Evolutionary conservation across 2,113 vertebrate species (phyloP), one percentile per base, ranked within the genome.

Genomic region (Gambusia holbrooki): DNA sequence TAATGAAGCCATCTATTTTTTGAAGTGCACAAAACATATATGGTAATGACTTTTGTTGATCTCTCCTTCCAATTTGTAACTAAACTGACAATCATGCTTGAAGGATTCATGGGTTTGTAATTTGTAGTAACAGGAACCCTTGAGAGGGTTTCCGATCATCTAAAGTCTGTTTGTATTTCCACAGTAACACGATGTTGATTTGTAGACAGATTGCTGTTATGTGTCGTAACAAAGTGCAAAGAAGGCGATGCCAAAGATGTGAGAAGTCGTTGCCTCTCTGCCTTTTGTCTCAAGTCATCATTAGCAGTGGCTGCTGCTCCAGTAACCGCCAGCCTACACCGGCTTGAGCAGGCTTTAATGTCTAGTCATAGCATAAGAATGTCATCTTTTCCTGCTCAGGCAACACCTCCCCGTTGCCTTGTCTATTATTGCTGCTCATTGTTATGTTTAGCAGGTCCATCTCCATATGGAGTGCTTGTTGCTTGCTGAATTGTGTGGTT

Each of bases 401-500:
- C 67, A 66, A 51, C 62, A 61, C 68, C 68, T 37, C 51, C 51
- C 37, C 42, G 14, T 27, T 66, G 54, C 60, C 63, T 62, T n/a
- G 40, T 86, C 67, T 27, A 58, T 76, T 69, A 30, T 61, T 80
- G 54, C 77, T 61, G 82, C 80, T 75, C 71, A 40, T 51, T 48
- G 12, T 62, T 63, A 92, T 93, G 89, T 88, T 88, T 86, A 74
- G 58, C 83, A 89, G 91, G 91, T 93, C 94, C 93, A 77, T 66
- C 62, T 54, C 69, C 79, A 87, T 87, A 90, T 93, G 89, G 69
- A 72, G 85, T 92, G 85, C 93, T 91, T 70, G 61, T 72, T 72
- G 72, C 69, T 51, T 29, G 76, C 63, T 78, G 84, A 74, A 78
- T 64, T 60, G 60, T 65, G 62, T 35, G 27, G 70, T 65, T 27